These are phyloP conservation scores for Parotia lawesii DNA, from an alignment of 2,113 vertebrate species.

Conservation along the genomic window DNA sequence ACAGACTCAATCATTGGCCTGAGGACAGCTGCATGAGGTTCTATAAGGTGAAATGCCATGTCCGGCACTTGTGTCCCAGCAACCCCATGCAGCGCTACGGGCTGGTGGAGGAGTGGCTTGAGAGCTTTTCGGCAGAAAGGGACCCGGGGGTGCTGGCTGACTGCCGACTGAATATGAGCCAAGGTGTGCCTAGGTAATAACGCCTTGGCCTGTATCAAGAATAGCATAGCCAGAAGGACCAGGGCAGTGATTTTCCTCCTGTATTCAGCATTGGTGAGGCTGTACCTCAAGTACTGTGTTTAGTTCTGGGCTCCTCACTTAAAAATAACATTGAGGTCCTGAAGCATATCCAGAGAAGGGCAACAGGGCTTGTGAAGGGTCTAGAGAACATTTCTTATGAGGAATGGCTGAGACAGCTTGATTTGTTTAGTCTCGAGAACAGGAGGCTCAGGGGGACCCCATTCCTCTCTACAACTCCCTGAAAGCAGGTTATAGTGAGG, in stretches of 20 bases:
- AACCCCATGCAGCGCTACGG: accelerated
- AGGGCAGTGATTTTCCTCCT: background rate
- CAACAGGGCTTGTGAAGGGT: background rate
- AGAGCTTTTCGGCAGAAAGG: background rate
- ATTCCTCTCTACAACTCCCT: background rate
- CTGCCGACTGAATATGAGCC: background rate
- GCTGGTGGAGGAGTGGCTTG: background rate
- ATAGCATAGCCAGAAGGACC: background rate
- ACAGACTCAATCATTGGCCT: background rate
- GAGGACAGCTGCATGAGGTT: background rate
- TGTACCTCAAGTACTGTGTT: background rate
- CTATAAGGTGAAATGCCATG: background rate
- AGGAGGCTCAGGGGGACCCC: background rate
- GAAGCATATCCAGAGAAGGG: background rate
- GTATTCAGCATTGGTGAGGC: background rate
- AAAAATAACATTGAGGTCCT: background rate
- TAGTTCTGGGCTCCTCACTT: background rate
- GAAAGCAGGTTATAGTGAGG: background rate
- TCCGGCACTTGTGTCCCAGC: background rate
- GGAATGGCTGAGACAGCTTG: background rate
- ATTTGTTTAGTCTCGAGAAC: background rate
- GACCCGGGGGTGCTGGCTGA: background rate
- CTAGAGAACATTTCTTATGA: too few relatives aligned
- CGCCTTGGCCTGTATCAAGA: background rate
- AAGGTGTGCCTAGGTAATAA: background rate